A percentile compares a stretch with the other conserved stretches of the same genome.
Evolutionary conservation across 2,797 vertebrate genomes (phyloP).

Genomic region (Sebastes steindachneri): DNA sequence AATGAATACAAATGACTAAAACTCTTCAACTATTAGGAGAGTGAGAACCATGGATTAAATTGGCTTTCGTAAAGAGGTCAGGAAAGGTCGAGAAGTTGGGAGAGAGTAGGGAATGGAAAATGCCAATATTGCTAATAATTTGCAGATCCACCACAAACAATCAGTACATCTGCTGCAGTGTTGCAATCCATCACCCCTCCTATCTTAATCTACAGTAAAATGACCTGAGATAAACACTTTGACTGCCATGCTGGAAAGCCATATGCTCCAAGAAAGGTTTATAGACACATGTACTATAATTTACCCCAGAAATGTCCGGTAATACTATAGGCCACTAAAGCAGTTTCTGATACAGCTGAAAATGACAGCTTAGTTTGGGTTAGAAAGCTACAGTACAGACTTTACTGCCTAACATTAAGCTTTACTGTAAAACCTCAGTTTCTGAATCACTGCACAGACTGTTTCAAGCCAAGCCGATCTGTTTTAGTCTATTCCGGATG

Average conservation of each 20-base stretch:
- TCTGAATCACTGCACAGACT: neutral
- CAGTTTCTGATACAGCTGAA: neutral
- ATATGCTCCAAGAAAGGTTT: neutral
- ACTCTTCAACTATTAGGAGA: neutral
- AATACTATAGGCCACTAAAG: neutral
- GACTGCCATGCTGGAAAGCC: neutral
- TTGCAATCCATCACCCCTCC: neutral
- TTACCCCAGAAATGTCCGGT: neutral
- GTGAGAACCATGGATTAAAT: neutral
- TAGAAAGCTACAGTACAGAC: neutral
- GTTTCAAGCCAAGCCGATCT: neutral
- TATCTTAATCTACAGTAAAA: neutral
- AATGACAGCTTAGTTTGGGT: neutral
- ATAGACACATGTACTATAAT: neutral
- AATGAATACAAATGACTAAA: neutral
- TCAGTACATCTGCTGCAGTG: neutral
- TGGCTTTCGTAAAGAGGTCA: neutral
- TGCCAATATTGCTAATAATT: neutral
- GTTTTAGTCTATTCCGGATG: neutral
- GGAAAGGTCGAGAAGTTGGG: neutral
- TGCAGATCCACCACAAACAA: neutral
- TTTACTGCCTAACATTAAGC: neutral
- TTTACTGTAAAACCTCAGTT: neutral
- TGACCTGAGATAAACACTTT: neutral
- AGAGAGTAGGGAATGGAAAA: neutral